phyloP scores from a whole-genome alignment of 2,888 invertebrate species.

The Leptinotarsa juncta region DNA sequence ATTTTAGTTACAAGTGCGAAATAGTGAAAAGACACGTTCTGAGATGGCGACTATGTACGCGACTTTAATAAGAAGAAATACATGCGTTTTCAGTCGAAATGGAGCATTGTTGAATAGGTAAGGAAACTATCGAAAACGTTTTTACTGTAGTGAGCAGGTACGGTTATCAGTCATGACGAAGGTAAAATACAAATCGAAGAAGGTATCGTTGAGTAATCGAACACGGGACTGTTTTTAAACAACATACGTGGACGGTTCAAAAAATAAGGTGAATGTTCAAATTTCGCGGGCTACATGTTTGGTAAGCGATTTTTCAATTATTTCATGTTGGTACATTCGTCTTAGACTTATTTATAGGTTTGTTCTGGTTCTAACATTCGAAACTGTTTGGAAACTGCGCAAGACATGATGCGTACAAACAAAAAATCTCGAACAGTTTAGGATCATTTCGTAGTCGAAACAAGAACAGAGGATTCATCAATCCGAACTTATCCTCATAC shows the following conservation, averaged over 20 bases:
- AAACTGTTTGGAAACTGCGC: no score
- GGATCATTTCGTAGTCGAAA: no score
- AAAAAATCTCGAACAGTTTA: no score
- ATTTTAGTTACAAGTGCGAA: neutral
- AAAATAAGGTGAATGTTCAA: no score
- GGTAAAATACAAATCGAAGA: neutral
- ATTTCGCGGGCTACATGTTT: no score
- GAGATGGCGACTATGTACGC: neutral
- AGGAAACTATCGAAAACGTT: neutral
- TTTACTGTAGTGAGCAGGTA: neutral
- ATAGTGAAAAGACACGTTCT: neutral
- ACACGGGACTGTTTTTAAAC: neutral
- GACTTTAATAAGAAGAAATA: neutral
- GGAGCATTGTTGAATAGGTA: neutral
- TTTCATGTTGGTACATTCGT: no score
- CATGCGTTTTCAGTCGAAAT: neutral
- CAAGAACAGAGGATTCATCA: no score
- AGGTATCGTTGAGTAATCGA: neutral
- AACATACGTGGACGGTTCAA: neutral
- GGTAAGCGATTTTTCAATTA: no score
- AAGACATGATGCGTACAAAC: no score
- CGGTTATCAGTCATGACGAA: neutral
- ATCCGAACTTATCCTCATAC: no score
- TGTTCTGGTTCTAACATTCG: no score
- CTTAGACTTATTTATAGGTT: no score